Evolutionary conservation across 2,888 invertebrate species (phyloP), one percentile per base, ranked within the genome.

Genomic region (Synergus umbraculus): DNA sequence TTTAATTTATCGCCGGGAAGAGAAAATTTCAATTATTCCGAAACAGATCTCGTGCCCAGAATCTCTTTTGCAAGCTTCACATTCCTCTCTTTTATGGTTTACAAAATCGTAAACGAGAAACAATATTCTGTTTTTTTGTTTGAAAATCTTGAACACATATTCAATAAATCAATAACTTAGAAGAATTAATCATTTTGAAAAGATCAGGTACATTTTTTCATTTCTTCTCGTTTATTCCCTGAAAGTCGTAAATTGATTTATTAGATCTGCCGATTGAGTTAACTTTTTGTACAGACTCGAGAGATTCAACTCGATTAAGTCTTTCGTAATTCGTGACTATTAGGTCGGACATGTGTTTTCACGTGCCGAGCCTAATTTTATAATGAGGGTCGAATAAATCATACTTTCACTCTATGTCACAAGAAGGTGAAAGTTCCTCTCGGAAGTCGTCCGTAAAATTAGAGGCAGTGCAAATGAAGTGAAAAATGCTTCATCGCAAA

Each of bases 11-110:
- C 12, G 46, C 44, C 13, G 22, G 9, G 8, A 7, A 46, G 67
- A 69, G 29, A 69, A 69, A 69, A 69, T 69, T 46, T 49, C 67
- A 69, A 46, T 69, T 69, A 69, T 69, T 69, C 15, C 44, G 46
- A 69, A 49, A 69, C 46, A 69, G 22, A 69, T 69, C 46, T 69
- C 49, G 18, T 8, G 29, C 46, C 22, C 7, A 44, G 13, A 67
- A 67, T 46, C 44, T 15, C 46, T 67, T 67, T 46, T 12, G 10
- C 43, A 44, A 15, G 12, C 67, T 22, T 64, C 63, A 22, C 15
- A 67, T 67, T 44, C 44, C 46, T 65, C 4, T 13, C 7, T 18
- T 66, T 66, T 18, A 66, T 43, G n/a, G n/a, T 43, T 37, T 37
- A 37, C 37, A 29, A 29, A 29, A 29, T 3, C 29, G 29, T 29